Evolutionary conservation across 2,113 vertebrate species (phyloP), one percentile per base, ranked within the genome.

Genomic region (Smithornis capensis): DNA sequence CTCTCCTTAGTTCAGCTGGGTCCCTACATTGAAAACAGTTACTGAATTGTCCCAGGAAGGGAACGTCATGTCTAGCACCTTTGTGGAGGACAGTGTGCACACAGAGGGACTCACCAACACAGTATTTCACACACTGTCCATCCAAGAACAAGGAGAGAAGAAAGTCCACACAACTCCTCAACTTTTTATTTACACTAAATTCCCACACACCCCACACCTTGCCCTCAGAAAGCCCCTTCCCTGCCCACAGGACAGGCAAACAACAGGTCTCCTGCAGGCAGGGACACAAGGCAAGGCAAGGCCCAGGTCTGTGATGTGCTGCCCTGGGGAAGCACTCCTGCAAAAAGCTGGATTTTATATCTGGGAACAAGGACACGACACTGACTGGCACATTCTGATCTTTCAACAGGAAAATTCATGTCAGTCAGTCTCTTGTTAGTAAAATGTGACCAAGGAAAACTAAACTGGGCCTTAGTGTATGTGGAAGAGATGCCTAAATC

Each of bases 231-330:
- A 60, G 8, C 44, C 69, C 57, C 37, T 38, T 64, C 22, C 29
- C 49, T 28, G 14, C 9, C 40, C 14, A 0, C 27, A 33, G 14
- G 12, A 31, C 37, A 29, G 12, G 22, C 37, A 42, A 7, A 14
- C n/a, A 49, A 19, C 53, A 55, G 13, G 42, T 44, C 42, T 42
- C 42, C 13, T 44, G 23, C 35, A 70, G n/a, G 76, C 3, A 38
- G 59, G 40, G 35, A 59, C 79, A 24, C 0, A 22, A 40, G 44
- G 15, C 0, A 2, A 55, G 57, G 68, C 35, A 74, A 47, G 40
- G 13, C 40, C 40, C n/a, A n/a, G n/a, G n/a, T 13, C 3, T 6
- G 13, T 8, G 22, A 50, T 6, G 4, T 0, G 5, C 15, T 10
- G 25, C 22, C 62, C 15, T 16, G 2, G 4, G 25, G 47, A 69